Percentiles rank a stretch among this genome's conserved stretches.
Evolutionary conservation across 1,140 invertebrate genomes (phyloP).

Genomic region (Chionoecetes opilio): DNA sequence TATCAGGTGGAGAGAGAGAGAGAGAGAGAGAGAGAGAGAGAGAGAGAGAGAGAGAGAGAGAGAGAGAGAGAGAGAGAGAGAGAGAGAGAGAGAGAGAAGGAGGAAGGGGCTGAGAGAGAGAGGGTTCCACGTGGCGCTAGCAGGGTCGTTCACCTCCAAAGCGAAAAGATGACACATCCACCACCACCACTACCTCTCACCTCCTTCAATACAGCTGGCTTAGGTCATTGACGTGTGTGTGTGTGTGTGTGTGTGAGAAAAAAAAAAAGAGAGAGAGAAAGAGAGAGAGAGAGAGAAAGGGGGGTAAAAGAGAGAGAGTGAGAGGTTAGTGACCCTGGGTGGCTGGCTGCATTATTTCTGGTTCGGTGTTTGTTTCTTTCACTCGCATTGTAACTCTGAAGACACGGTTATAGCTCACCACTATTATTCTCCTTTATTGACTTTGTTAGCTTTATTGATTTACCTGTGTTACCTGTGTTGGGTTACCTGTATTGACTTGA

Average conservation of each 20-base stretch:
- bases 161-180: not conserved
- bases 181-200: not conserved
- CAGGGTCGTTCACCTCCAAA: not conserved
- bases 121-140: slow-evolving; percentile 36
- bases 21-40: not conserved
- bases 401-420: not conserved
- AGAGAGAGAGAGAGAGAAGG: not conserved
- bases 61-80: not conserved
- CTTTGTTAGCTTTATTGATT: no score
- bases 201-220: not conserved
- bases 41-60: not conserved
- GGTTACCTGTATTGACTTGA: no score
- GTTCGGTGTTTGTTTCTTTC: not conserved
- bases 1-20: not conserved
- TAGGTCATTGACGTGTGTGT: no score
- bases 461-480: no score
- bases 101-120: not conserved
- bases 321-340: no score
- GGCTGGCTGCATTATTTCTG: no score
- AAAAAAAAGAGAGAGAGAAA: no score
- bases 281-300: no score
- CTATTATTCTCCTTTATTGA: no score
- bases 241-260: no score
- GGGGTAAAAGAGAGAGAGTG: no score
- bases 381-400: not conserved